Conservation (phyloP, 2,888 invertebrate genomes). For the Antheraea yamamai region DNA sequence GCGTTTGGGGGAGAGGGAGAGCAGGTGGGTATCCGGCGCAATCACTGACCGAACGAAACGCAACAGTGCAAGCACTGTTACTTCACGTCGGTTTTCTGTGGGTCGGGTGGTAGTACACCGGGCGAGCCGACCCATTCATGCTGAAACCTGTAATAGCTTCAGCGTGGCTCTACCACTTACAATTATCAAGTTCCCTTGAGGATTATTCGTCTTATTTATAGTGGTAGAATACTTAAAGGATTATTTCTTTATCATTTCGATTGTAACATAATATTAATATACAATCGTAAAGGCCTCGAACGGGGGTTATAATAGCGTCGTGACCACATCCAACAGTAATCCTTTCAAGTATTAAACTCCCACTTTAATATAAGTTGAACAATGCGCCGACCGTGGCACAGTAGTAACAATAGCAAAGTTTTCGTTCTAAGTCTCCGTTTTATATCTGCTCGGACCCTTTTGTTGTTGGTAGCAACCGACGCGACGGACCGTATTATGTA, state of each 20-base stretch:
- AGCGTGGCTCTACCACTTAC: too few species aligned
- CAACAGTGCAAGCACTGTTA: too few species aligned
- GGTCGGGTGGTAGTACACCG: too few species aligned
- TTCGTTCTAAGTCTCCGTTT: conserved; percentile 72
- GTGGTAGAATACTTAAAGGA: conserved; percentile 3
- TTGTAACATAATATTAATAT: conserved; percentile 51
- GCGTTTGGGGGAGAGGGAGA: too few species aligned
- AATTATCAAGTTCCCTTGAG: background rate
- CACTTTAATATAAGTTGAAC: conserved; percentile 77
- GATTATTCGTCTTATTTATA: background rate
- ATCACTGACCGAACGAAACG: too few species aligned
- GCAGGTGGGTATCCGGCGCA: too few species aligned
- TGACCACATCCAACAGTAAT: conserved; percentile 68
- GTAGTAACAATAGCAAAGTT: conserved; percentile 74
- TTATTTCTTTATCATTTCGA: conserved; percentile 12
- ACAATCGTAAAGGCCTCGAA: conserved; percentile 44
- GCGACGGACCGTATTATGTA: conserved; percentile 47
- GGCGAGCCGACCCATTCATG: too few species aligned
- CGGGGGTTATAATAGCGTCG: conserved; percentile 51
- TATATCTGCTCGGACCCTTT: conserved; percentile 63
- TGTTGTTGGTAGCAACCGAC: conserved; percentile 45
- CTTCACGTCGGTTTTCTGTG: too few species aligned
- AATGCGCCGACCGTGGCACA: conserved; percentile 68
- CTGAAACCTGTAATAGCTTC: too few species aligned
- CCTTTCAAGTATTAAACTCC: conserved; percentile 74